Percentiles rank a stretch among this genome's conserved stretches.
Evolutionary conservation across 2,888 invertebrate genomes (phyloP).

Genomic region (Fragum fragum): DNA sequence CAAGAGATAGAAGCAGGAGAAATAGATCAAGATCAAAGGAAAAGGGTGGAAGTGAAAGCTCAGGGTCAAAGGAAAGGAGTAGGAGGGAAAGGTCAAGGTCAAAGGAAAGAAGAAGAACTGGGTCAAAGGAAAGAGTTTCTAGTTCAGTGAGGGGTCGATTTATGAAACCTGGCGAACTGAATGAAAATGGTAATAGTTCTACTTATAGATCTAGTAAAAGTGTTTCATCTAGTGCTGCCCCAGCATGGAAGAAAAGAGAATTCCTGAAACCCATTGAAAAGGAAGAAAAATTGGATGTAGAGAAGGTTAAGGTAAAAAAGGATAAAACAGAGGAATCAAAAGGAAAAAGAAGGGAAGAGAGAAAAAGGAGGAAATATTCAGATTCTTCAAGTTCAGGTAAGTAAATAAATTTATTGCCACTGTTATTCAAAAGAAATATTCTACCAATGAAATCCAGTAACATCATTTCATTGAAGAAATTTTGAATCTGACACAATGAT

Average conservation of each 20-base stretch:
- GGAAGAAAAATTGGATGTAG: conserved; percentile 2
- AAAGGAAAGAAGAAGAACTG: conserved; percentile 57
- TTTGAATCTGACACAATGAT: too few species aligned
- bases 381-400: conserved; percentile 57
- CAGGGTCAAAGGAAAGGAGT: conserved; percentile 49
- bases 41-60: conserved; percentile 33
- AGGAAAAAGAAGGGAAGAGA: neutral
- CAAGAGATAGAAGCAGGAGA: conserved; percentile 18
- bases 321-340: conserved; percentile 2
- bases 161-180: conserved; percentile 67
- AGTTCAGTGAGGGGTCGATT: conserved; percentile 58
- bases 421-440: too few species aligned
- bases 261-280: conserved; percentile 63
- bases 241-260: conserved; percentile 77
- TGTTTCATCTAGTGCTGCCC: conserved; percentile 37
- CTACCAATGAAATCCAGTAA: too few species aligned
- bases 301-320: neutral
- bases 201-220: conserved; percentile 21
- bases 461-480: too few species aligned
- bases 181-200: conserved; percentile 8
- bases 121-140: conserved; percentile 33
- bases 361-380: conserved; percentile 30
- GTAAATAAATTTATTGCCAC: too few species aligned
- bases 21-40: conserved; percentile 29
- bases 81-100: conserved; percentile 59